Evolutionary conservation across 2,797 vertebrate species (phyloP), one percentile per base, ranked within the genome.

Genomic region (Garrulus glandarius): DNA sequence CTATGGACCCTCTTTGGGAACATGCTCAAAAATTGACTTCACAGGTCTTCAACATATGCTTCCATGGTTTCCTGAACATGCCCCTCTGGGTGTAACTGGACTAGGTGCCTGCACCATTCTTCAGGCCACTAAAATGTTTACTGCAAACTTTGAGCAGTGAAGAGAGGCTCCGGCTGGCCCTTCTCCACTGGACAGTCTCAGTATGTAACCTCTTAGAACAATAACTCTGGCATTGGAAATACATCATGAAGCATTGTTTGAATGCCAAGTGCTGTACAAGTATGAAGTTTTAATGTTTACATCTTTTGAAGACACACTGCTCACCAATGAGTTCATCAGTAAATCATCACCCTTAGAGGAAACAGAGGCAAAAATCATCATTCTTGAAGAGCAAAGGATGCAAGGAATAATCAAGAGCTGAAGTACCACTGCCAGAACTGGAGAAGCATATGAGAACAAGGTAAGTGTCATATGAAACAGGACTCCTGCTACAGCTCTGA

Each of bases 321-420:
- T 82, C 79, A 70, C 68, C 84, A 65, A 83, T 52, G 93, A 95
- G 53, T 79, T 98, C 67, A 76, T 79, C 92, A 91, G 53, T 94
- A 98, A 84, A 82, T 67, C 63, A 46, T 24, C 52, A 39, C 30
- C 47, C 49, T 69, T 81, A 32, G 52, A 94, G 72, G 97, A 95
- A 92, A 95, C 4, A 59, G 97, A 97, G 98, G 56, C 98, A 92
- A 29, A 97, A 98, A 44, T 98, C 98, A 92, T 98, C 98, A 98
- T 99, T 93, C 96, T 99, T 93, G 98, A 99, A 93, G 98, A 99
- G 94, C 97, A 99, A 79, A 98, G 98, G 86, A 98, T 92, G 59
- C 98, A 99, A 92, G 98, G 98, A 89, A 99, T 99, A 97, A 99
- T 99, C 87, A 97, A 98, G 49, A 97, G 95, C 57, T 96, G 95